These are phyloP conservation scores for Blennius ocellaris DNA, from an alignment of 2,113 vertebrate genomes.

Conservation along the genomic window DNA sequence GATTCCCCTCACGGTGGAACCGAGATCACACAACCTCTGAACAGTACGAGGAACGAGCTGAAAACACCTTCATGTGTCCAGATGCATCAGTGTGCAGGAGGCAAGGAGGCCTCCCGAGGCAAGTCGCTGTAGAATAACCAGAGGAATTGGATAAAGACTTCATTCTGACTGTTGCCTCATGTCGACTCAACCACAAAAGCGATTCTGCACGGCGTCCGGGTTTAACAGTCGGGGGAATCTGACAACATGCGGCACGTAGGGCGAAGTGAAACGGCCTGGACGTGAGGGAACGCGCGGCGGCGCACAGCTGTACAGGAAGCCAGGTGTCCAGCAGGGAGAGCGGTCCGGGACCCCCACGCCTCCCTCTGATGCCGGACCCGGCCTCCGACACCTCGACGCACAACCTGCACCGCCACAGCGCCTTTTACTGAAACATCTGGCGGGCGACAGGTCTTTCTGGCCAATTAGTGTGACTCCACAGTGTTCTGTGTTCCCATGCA, in stretches of 20 bases:
- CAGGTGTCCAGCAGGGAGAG: slow-evolving; percentile 58
- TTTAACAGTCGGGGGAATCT: slow-evolving; percentile 27
- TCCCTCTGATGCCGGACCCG: slow-evolving; percentile 44
- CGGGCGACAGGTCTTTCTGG: slow-evolving; percentile 58
- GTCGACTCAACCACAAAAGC: slow-evolving; percentile 5
- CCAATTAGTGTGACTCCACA: slow-evolving; percentile 67
- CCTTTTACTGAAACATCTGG: slow-evolving; percentile 76
- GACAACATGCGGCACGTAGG: slow-evolving; percentile 6
- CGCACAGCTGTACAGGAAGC: slow-evolving; percentile 57
- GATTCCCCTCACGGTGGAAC: slow-evolving; percentile 3
- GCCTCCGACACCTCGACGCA: slow-evolving; percentile 66
- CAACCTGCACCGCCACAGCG: slow-evolving; percentile 50
- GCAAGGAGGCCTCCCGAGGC: slow-evolving; percentile 5
- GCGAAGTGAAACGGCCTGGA: not conserved
- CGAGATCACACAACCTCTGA: not conserved
- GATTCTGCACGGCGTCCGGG: slow-evolving; percentile 1
- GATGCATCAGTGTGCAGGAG: not conserved
- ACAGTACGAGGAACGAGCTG: not conserved
- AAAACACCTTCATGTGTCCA: slow-evolving; percentile 16
- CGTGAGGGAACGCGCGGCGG: slow-evolving; percentile 24
- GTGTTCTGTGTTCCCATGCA: slow-evolving; percentile 34
- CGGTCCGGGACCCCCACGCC: slow-evolving; percentile 37
- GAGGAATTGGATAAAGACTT: slow-evolving; percentile 12
- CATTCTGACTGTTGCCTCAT: not conserved
- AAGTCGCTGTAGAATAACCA: slow-evolving; percentile 34